Conservation (phyloP, 2,888 invertebrate species). For the Herminia tarsipennalis region DNA sequence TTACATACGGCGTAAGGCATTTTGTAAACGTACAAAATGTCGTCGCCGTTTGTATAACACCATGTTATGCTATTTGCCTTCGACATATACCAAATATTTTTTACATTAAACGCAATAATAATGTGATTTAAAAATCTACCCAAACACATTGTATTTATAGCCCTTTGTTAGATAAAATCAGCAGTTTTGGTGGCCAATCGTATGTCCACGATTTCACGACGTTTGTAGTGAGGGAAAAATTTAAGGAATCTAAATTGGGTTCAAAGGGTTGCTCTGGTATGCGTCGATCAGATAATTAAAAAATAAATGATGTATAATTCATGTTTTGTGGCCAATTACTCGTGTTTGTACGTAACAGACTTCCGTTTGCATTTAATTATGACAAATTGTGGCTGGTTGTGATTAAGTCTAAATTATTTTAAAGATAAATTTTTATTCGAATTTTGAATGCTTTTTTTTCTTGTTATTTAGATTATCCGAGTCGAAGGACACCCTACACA, state of each 20-base stretch:
- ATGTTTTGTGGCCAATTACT: conserved; percentile 53
- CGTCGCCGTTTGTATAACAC: no score
- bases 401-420: no score
- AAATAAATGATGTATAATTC: conserved; percentile 56
- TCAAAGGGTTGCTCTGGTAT: conserved; percentile 62
- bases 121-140: background rate
- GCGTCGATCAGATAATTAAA: conserved; percentile 56
- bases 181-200: conserved; percentile 50
- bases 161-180: conserved; percentile 43
- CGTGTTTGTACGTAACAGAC: conserved; percentile 19
- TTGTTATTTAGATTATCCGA: no score
- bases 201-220: conserved; percentile 18
- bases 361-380: conserved; percentile 47
- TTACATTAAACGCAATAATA: no score
- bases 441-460: no score
- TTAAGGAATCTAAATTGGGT: conserved; percentile 62
- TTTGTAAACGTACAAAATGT: no score
- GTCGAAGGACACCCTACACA: no score
- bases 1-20: no score
- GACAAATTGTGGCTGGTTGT: conserved; percentile 17
- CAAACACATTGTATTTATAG: no score
- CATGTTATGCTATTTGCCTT: no score
- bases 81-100: no score
- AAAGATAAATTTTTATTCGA: no score
- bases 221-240: conserved; percentile 32